Percentiles rank a stretch among this genome's conserved stretches.
Evolutionary conservation across 1,140 invertebrate species (phyloP).

Genomic region (Aculops lycopersici): DNA sequence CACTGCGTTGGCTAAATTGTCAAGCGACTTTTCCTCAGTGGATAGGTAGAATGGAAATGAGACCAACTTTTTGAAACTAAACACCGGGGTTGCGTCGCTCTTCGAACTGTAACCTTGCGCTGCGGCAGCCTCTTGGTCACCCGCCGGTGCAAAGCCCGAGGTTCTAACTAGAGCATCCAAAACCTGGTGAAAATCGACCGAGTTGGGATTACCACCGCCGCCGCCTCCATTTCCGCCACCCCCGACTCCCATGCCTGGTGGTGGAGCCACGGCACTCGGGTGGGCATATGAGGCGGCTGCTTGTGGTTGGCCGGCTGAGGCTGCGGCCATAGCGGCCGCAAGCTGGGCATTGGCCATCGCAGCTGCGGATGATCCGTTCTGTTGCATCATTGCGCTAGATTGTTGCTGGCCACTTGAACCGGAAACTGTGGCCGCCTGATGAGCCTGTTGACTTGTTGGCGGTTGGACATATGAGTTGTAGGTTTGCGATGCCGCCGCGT

Average conservation of each 20-base stretch:
- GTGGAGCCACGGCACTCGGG: neutral
- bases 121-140: conserved; percentile 10
- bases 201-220: too few species aligned
- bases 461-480: neutral
- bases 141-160: conserved; percentile 7
- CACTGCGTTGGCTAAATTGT: neutral
- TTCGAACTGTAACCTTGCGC: conserved; percentile 1
- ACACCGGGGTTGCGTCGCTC: conserved; percentile 3
- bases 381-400: neutral
- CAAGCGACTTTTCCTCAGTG: neutral
- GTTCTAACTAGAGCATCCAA: conserved; percentile 8
- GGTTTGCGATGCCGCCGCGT: neutral
- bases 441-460: too few species aligned
- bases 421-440: too few species aligned
- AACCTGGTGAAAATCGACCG: conserved; percentile 8
- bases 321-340: neutral
- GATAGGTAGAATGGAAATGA: conserved; percentile 5
- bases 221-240: too few species aligned
- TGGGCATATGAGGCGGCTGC: neutral
- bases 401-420: neutral
- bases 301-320: neutral
- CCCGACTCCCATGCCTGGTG: neutral
- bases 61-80: conserved; percentile 5
- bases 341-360: neutral
- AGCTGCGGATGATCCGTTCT: too few species aligned